Conservation (phyloP, 2,797 vertebrate species). For the Bradypodion ventrale region DNA sequence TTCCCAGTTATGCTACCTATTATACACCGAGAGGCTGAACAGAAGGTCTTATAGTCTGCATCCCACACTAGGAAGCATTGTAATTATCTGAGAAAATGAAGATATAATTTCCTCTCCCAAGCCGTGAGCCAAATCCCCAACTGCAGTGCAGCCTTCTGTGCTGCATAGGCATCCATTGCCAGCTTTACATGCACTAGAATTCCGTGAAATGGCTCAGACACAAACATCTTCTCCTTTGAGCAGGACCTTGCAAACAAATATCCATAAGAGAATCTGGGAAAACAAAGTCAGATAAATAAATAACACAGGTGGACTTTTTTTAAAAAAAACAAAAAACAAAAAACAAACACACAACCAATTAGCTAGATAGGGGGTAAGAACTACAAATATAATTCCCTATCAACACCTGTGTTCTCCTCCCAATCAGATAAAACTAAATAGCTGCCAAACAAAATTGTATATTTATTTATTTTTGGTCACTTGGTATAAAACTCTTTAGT, state of each 20-base stretch:
- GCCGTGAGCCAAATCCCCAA: constrained; percentile 3
- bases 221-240: constrained; percentile 8
- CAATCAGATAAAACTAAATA: not conserved
- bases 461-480: constrained; percentile 1
- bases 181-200: constrained; percentile 15
- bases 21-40: not conserved
- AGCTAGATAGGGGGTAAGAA: no score
- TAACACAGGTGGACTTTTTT: not conserved
- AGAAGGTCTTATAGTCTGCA: not conserved
- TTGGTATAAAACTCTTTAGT: constrained; percentile 1
- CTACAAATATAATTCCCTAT: not conserved
- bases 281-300: constrained; percentile 2
- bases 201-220: constrained; percentile 16
- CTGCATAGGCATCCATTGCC: not conserved
- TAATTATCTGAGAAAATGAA: not conserved
- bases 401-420: not conserved
- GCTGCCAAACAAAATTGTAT: constrained; percentile 4
- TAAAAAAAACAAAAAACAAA: no score
- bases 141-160: constrained; percentile 46
- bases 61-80: not conserved
- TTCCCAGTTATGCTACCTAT: fast-evolving
- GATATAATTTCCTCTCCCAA: constrained; percentile 19
- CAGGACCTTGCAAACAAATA: constrained; percentile 2
- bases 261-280: constrained; percentile 11
- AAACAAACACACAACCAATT: no score